Percentiles rank a stretch among this genome's conserved stretches.
Evolutionary conservation across 1,140 invertebrate genomes (phyloP).

Genomic region (Sycobia sp.): DNA sequence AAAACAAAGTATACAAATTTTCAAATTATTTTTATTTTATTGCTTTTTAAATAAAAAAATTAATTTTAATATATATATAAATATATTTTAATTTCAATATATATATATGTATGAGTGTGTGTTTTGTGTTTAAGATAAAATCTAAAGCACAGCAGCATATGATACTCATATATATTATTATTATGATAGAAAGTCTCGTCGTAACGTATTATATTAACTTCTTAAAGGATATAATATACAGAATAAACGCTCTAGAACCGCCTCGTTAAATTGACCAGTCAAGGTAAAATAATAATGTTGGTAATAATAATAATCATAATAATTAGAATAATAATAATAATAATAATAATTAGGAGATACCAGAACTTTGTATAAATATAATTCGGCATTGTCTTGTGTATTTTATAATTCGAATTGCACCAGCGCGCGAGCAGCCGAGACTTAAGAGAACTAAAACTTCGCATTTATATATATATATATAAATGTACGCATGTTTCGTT

Average conservation of each 20-base stretch:
- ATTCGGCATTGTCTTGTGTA: too few relatives aligned
- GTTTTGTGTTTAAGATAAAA: slow-evolving; percentile 35
- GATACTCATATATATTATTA: slow-evolving; percentile 33
- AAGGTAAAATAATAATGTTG: too few relatives aligned
- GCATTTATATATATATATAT: too few relatives aligned
- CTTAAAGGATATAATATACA: slow-evolving; percentile 26
- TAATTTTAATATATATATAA: slow-evolving; percentile 37
- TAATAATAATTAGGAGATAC: slow-evolving; percentile 15
- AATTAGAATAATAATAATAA: too few relatives aligned
- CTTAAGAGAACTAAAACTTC: too few relatives aligned
- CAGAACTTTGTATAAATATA: slow-evolving; percentile 28
- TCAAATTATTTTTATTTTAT: slow-evolving; percentile 34
- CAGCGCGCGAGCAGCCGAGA: too few relatives aligned
- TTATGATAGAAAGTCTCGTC: slow-evolving; percentile 33
- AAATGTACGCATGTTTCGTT: too few relatives aligned
- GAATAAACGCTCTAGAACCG: slow-evolving; percentile 32
- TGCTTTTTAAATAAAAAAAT: slow-evolving; percentile 36
- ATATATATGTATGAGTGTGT: slow-evolving; percentile 43
- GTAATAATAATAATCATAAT: too few relatives aligned
- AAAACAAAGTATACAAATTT: slow-evolving; percentile 31
- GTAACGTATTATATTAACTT: slow-evolving; percentile 21
- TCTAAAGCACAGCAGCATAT: slow-evolving; percentile 47
- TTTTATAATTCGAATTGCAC: too few relatives aligned
- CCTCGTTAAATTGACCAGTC: slow-evolving; percentile 32
- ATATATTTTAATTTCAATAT: slow-evolving; percentile 49